Percentiles rank a stretch among this genome's conserved stretches.
These are phyloP conservation scores for Dioctria linearis DNA, from an alignment of 2,888 invertebrate genomes.

Conservation along the genomic window DNA sequence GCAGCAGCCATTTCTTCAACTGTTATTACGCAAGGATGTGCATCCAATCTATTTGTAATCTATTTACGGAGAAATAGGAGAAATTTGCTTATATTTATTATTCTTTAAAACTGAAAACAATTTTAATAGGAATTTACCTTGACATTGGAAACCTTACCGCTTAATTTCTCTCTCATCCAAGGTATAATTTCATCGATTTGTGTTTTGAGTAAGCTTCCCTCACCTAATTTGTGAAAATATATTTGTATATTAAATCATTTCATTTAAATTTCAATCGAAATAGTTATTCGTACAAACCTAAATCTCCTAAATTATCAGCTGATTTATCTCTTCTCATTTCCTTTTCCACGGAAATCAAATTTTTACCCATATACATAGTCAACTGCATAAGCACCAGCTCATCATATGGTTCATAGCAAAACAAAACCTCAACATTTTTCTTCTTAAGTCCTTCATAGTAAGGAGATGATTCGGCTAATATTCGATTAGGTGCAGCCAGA, in stretches of 20 bases:
- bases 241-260: neutral
- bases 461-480: conserved; percentile 93
- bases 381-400: conserved; percentile 94
- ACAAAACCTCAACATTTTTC: conserved; percentile 91
- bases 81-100: neutral
- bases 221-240: conserved; percentile 67
- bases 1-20: conserved; percentile 98
- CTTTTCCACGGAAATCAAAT: conserved; percentile 91
- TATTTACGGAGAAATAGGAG: neutral
- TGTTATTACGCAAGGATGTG: conserved; percentile 95
- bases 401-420: conserved; percentile 97
- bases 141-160: conserved; percentile 86
- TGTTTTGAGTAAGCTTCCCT: conserved; percentile 79
- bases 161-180: conserved; percentile 84
- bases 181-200: conserved; percentile 85
- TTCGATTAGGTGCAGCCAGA: conserved; percentile 93
- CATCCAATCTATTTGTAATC: conserved; percentile 85
- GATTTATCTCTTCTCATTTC: conserved; percentile 86
- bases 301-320: conserved; percentile 74
- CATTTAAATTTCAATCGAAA: neutral
- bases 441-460: conserved; percentile 94
- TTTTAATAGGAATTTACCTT: conserved; percentile 71
- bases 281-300: conserved; percentile 65
- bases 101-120: neutral
- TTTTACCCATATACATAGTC: conserved; percentile 80